Percentiles rank a stretch among this genome's conserved stretches.
phyloP scores from a whole-genome alignment of 2,113 vertebrate species.

The Trogon melanurus region DNA sequence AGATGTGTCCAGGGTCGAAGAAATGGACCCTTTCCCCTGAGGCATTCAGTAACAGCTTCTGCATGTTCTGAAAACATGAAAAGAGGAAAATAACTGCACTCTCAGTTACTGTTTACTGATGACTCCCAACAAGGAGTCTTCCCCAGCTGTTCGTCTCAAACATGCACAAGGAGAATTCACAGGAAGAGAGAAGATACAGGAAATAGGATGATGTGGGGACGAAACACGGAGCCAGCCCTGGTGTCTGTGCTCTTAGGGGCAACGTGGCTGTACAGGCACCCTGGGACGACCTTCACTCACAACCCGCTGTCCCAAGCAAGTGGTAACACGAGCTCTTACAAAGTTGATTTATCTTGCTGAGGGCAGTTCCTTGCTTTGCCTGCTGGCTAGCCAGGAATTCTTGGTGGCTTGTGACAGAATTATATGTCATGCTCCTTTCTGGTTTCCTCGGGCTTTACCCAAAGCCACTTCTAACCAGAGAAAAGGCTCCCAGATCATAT shows the following conservation, averaged over 20 bases:
- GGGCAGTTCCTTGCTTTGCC: neutral
- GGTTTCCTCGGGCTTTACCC: neutral
- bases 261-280: neutral
- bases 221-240: neutral
- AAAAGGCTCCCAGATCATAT: neutral
- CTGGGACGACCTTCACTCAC: neutral
- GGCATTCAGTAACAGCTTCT: neutral
- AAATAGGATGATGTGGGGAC: neutral
- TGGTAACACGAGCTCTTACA: neutral
- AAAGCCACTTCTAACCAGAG: neutral
- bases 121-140: neutral
- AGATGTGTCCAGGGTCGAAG: neutral
- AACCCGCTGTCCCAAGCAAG: neutral
- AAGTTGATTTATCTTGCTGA: neutral
- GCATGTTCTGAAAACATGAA: neutral
- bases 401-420: conserved; percentile 27
- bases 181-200: neutral
- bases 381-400: neutral
- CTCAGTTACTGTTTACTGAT: neutral
- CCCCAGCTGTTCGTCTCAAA: neutral
- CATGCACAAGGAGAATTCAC: neutral
- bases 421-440: neutral
- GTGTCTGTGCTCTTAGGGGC: neutral
- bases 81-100: neutral
- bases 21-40: neutral